Conservation (phyloP, 2,888 invertebrate genomes). For the Lycaena phlaeas region DNA sequence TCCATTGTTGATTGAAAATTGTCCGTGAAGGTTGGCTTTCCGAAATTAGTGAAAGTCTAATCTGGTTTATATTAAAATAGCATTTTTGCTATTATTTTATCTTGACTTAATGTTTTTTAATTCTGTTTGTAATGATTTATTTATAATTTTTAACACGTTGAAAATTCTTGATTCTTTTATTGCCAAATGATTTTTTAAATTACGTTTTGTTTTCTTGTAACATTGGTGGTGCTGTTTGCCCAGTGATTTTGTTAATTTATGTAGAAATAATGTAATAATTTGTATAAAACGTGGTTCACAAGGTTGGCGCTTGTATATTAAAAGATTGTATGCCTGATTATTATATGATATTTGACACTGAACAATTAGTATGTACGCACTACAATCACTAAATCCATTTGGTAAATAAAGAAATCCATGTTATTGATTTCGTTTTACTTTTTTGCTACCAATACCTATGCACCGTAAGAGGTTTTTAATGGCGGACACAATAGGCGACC, state of each 20-base stretch:
- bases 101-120: neutral
- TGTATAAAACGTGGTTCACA: neutral
- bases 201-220: neutral
- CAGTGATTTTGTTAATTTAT: constrained; percentile 1
- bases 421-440: neutral
- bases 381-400: constrained; percentile 65
- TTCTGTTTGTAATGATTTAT: constrained; percentile 1
- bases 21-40: too few relatives aligned
- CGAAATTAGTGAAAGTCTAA: too few relatives aligned
- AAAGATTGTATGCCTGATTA: constrained; percentile 1
- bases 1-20: neutral
- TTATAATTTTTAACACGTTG: constrained; percentile 6
- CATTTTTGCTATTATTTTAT: neutral
- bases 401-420: constrained; percentile 59
- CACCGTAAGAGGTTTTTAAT: neutral
- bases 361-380: constrained; percentile 55
- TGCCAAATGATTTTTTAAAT: constrained; percentile 5
- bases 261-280: too few relatives aligned
- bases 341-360: constrained; percentile 34
- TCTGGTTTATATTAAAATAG: too few relatives aligned
- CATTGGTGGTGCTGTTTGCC: neutral
- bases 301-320: constrained; percentile 27
- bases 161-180: constrained; percentile 5
- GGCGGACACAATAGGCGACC: neutral
- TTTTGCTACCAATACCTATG: neutral